Conservation (phyloP, 2,888 invertebrate genomes). For the Cyclophora punctaria region DNA sequence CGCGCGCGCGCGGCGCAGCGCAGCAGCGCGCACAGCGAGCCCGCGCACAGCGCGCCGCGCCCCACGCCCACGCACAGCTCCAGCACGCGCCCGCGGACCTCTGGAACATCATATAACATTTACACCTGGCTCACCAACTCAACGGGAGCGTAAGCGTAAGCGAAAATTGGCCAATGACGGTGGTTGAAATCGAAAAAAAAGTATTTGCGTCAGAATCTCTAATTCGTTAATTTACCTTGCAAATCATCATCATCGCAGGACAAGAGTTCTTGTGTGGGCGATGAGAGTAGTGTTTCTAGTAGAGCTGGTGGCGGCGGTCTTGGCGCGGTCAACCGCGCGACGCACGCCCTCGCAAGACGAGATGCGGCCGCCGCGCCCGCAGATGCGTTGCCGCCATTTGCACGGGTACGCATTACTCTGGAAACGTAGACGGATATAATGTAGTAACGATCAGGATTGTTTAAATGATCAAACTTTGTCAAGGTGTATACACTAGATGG, state of each 20-base stretch:
- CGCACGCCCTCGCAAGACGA: conserved; percentile 48
- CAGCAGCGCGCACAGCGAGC: conserved; percentile 75
- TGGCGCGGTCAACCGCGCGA: conserved; percentile 34
- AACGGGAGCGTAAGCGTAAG: too few species aligned
- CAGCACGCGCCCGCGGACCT: conserved; percentile 78
- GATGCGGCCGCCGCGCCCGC: conserved; percentile 22
- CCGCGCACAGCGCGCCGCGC: conserved; percentile 65
- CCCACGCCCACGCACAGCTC: conserved; percentile 76
- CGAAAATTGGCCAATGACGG: too few species aligned
- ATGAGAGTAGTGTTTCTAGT: neutral
- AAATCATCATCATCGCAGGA: conserved; percentile 2
- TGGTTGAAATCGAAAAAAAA: too few species aligned
- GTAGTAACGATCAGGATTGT: too few species aligned
- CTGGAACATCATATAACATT: conserved; percentile 37
- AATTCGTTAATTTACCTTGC: neutral
- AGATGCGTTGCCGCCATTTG: conserved; percentile 3
- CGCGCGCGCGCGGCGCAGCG: conserved; percentile 74
- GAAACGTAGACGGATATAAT: neutral
- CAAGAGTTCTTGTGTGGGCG: conserved; percentile 2
- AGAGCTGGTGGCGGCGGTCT: conserved; percentile 21
- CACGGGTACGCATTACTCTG: conserved; percentile 15
- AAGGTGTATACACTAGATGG: too few species aligned
- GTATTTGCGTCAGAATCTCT: too few species aligned
- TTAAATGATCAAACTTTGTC: too few species aligned
- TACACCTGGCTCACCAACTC: too few species aligned